Conservation (phyloP, 1,140 invertebrate genomes). For the Elymnias hypermnestra region DNA sequence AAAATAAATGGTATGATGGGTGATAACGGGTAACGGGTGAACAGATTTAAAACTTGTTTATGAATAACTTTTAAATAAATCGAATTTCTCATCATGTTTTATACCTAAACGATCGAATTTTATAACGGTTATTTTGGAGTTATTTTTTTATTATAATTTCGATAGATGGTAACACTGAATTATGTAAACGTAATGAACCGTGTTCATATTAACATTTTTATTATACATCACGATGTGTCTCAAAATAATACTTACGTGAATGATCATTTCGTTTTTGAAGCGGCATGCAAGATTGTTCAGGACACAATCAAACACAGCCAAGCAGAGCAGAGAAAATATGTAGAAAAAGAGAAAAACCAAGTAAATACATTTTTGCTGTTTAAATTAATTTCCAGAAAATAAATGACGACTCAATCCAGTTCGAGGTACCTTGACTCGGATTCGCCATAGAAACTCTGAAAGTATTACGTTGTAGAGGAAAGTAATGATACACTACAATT, state of each 20-base stretch:
- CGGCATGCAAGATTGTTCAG: constrained; percentile 84
- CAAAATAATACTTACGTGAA: constrained; percentile 86
- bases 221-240: constrained; percentile 69
- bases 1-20: constrained; percentile 54
- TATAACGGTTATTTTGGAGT: constrained; percentile 14
- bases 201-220: constrained; percentile 34
- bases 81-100: constrained; percentile 16
- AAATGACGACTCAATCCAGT: constrained; percentile 65
- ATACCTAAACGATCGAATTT: constrained; percentile 25
- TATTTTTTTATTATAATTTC: too few relatives aligned
- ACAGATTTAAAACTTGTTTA: constrained; percentile 25
- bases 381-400: constrained; percentile 68
- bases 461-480: background rate
- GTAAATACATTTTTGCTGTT: constrained; percentile 76
- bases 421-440: constrained; percentile 58
- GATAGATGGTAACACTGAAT: too few relatives aligned
- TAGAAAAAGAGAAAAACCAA: constrained; percentile 82
- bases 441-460: background rate
- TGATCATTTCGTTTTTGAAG: constrained; percentile 85
- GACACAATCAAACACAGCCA: constrained; percentile 85
- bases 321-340: constrained; percentile 86
- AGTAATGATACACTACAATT: constrained; percentile 1
- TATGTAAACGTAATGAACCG: constrained; percentile 36
- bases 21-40: constrained; percentile 56
- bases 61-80: constrained; percentile 13